A percentile compares a stretch with the other conserved stretches of the same genome.
Evolutionary conservation across 2,113 vertebrate genomes (phyloP).

Genomic region (Egretta garzetta): DNA sequence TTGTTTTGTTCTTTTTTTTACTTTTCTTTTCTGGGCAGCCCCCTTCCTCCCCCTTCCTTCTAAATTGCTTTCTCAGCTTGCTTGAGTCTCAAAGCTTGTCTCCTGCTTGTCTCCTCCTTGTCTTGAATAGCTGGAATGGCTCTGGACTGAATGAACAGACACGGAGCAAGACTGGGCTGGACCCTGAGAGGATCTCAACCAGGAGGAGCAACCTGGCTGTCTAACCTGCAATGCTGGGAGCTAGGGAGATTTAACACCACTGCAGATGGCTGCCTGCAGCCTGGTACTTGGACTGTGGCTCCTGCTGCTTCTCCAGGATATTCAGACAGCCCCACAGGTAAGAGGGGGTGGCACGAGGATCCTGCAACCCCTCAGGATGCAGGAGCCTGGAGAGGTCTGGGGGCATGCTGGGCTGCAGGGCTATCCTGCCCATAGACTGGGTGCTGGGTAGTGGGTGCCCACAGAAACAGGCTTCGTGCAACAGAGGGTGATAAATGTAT

Average conservation of each 20-base stretch:
- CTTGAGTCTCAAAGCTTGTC: background rate
- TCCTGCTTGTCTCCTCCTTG: background rate
- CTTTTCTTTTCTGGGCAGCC: background rate
- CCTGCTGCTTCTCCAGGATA: constrained; percentile 48
- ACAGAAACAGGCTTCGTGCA: background rate
- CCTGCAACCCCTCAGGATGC: background rate
- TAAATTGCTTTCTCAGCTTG: background rate
- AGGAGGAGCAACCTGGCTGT: background rate
- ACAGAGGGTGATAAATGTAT: background rate
- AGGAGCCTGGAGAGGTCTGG: background rate
- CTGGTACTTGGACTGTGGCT: constrained; percentile 2
- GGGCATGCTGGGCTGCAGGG: background rate
- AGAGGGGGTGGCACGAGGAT: background rate
- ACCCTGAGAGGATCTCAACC: background rate
- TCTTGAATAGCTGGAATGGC: background rate
- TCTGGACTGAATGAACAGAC: background rate
- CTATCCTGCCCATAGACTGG: background rate
- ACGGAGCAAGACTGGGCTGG: background rate
- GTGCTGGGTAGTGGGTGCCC: no score
- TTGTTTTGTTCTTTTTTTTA: background rate
- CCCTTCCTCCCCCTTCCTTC: background rate
- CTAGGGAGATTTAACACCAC: background rate
- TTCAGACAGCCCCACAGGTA: constrained; percentile 61
- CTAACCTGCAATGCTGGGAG: background rate
- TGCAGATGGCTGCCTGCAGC: constrained; percentile 43